Conservation (phyloP, 2,113 vertebrate genomes). For the Notechis scutatus region DNA sequence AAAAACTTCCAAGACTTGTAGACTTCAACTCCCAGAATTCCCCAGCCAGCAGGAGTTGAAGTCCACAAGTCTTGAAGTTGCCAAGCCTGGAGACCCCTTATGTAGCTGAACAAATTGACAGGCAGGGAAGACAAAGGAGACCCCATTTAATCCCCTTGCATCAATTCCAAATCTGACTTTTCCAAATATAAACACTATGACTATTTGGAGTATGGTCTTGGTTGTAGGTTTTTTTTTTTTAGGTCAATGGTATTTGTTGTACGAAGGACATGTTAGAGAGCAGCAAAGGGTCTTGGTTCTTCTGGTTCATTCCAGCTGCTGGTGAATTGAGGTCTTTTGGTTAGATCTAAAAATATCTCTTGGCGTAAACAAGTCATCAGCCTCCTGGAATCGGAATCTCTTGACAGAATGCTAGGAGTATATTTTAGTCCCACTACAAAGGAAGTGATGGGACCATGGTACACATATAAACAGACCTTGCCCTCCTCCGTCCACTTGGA, state of each 20-base stretch:
- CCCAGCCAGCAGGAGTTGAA: too few relatives aligned
- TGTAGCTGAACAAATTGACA: neutral
- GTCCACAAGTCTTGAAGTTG: too few relatives aligned
- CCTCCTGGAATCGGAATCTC: neutral
- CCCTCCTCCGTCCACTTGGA: neutral
- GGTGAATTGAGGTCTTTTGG: neutral
- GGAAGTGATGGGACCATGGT: neutral
- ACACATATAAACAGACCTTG: neutral
- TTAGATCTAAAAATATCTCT: constrained; percentile 3
- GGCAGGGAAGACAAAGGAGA: neutral
- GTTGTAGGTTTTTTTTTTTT: neutral
- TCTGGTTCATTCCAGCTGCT: neutral
- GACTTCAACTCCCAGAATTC: too few relatives aligned
- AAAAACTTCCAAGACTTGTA: too few relatives aligned
- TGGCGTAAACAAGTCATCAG: neutral
- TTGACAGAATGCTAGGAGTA: neutral
- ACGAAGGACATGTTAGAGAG: neutral
- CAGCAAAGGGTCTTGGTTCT: neutral
- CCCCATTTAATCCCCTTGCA: neutral
- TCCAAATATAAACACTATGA: neutral
- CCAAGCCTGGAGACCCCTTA: too few relatives aligned
- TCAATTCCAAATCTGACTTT: neutral
- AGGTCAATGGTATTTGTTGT: neutral
- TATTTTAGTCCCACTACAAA: constrained; percentile 1
- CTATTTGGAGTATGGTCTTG: neutral